A percentile compares a stretch with the other conserved stretches of the same genome.
These are phyloP conservation scores for Thomomys bottae DNA, from an alignment of 2,113 vertebrate genomes.

Conservation along the genomic window DNA sequence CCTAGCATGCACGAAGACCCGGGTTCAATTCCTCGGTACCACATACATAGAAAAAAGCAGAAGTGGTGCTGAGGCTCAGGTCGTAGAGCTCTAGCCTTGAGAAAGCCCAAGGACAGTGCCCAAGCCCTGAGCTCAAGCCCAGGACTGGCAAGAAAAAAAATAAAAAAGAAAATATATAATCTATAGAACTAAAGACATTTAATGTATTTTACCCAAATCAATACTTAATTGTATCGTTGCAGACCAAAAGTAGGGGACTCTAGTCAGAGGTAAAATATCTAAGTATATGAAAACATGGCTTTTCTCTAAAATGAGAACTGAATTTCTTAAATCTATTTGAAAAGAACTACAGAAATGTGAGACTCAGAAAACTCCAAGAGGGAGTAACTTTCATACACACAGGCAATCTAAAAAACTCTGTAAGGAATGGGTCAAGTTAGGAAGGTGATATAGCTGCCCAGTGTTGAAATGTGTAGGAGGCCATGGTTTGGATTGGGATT, in stretches of 20 bases:
- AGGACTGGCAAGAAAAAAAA: too few species aligned
- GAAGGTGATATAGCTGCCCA: not conserved
- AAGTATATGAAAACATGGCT: not conserved
- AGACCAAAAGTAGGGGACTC: not conserved
- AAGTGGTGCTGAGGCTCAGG: too few species aligned
- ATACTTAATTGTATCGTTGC: constrained; percentile 2
- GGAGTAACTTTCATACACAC: not conserved
- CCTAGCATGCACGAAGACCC: too few species aligned
- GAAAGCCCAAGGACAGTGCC: too few species aligned
- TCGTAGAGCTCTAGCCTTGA: too few species aligned
- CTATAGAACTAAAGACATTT: not conserved
- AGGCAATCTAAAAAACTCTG: constrained; percentile 42
- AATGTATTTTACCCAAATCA: constrained; percentile 17
- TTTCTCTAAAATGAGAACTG: constrained; percentile 18
- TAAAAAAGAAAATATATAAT: not conserved
- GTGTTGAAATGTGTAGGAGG: not conserved
- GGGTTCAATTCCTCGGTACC: too few species aligned
- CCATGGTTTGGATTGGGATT: not conserved
- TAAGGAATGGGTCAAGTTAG: not conserved
- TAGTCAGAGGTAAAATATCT: not conserved
- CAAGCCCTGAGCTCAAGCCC: too few species aligned
- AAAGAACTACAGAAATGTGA: constrained; percentile 24
- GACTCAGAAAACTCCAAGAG: constrained; percentile 33
- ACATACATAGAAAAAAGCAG: too few species aligned
- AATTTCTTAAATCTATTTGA: constrained; percentile 20